These are phyloP conservation scores for Ivindomyrus marchei DNA, from an alignment of 2,113 vertebrate genomes.

Conservation along the genomic window DNA sequence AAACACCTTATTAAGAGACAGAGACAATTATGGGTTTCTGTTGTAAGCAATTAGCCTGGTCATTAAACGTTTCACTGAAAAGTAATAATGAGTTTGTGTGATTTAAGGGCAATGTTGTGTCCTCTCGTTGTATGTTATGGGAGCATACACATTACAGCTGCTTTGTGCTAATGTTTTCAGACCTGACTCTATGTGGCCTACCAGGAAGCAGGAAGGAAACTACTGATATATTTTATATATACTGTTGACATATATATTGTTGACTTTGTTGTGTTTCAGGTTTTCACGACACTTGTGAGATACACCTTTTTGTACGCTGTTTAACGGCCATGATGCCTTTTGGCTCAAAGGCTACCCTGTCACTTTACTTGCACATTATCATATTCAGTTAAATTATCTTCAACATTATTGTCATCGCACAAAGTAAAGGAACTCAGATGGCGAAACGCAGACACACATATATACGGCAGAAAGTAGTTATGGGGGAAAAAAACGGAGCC, in stretches of 20 bases:
- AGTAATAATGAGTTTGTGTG: conserved; percentile 14
- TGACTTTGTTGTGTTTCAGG: background rate
- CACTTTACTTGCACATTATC: background rate
- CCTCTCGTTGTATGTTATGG: background rate
- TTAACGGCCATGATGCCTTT: background rate
- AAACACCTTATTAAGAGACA: conserved; percentile 27
- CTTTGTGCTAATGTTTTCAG: background rate
- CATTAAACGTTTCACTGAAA: conserved; percentile 27
- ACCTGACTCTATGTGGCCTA: background rate
- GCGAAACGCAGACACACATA: background rate
- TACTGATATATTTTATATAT: background rate
- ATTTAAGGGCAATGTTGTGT: background rate
- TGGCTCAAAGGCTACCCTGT: background rate
- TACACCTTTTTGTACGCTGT: background rate
- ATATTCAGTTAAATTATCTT: background rate
- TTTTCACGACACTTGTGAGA: background rate
- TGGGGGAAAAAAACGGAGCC: background rate
- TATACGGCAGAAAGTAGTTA: background rate
- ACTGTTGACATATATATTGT: background rate
- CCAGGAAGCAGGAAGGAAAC: background rate
- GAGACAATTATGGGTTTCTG: conserved; percentile 16
- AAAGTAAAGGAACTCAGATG: background rate
- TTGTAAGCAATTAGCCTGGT: conserved; percentile 23
- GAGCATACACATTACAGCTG: background rate
- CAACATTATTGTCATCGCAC: background rate